These are phyloP conservation scores for Acrobasis suavella DNA, from an alignment of 2,888 invertebrate genomes.

Conservation along the genomic window DNA sequence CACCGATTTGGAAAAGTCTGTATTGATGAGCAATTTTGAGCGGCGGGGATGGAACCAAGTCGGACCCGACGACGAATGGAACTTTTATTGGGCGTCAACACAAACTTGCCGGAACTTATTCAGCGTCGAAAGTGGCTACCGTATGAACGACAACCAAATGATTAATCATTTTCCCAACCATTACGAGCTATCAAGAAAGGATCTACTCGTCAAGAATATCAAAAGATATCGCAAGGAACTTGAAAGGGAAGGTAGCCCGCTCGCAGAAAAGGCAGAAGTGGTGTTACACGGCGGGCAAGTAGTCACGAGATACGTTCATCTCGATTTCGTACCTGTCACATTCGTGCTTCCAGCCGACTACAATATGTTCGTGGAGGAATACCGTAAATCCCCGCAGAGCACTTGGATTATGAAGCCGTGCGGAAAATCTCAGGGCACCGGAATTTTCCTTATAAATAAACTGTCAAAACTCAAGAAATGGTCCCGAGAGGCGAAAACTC, in stretches of 20 bases:
- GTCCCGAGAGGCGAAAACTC: slow-evolving; percentile 93
- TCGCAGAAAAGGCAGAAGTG: slow-evolving; percentile 88
- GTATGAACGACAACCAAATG: slow-evolving; percentile 91
- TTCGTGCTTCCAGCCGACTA: slow-evolving; percentile 97
- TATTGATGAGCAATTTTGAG: slow-evolving; percentile 60
- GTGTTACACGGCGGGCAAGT: slow-evolving; percentile 82
- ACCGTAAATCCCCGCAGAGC: slow-evolving; percentile 95
- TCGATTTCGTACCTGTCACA: slow-evolving; percentile 96
- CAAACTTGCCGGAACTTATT: slow-evolving; percentile 94
- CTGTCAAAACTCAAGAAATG: slow-evolving; percentile 95
- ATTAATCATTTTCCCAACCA: slow-evolving; percentile 98
- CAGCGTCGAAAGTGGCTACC: slow-evolving; percentile 70
- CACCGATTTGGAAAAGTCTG: slow-evolving; percentile 60
- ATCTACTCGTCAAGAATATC: slow-evolving; percentile 97
- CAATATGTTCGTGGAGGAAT: slow-evolving; percentile 98
- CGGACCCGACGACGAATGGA: slow-evolving; percentile 96
- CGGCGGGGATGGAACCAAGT: slow-evolving; percentile 87
- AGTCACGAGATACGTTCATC: slow-evolving; percentile 88
- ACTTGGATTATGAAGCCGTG: slow-evolving; percentile 99
- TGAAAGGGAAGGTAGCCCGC: slow-evolving; percentile 93
- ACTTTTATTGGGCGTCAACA: slow-evolving; percentile 97
- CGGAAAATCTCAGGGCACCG: slow-evolving; percentile 96
- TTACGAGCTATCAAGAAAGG: slow-evolving; percentile 96
- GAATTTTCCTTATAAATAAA: slow-evolving; percentile 97
- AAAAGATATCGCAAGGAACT: slow-evolving; percentile 96